Percentiles rank a stretch among this genome's conserved stretches.
Evolutionary conservation across 2,888 invertebrate genomes (phyloP).

Genomic region (Isotomurus palustris): DNA sequence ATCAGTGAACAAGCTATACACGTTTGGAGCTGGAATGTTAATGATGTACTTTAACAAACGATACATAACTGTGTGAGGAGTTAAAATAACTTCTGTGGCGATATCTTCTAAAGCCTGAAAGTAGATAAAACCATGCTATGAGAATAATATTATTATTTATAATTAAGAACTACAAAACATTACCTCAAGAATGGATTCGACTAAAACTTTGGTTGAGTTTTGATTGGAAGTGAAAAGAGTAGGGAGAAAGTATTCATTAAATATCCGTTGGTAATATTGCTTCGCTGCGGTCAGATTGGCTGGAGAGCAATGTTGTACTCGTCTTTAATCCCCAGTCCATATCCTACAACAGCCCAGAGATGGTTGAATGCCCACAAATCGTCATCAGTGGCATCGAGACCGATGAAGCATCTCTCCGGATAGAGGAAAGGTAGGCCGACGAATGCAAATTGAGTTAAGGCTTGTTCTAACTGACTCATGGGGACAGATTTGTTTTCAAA

Average conservation of each 20-base stretch:
- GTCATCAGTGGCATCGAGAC: constrained; percentile 9
- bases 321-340: constrained; percentile 13
- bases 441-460: constrained; percentile 15
- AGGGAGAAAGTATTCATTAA: constrained; percentile 14
- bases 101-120: too few species aligned
- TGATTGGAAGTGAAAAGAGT: too few species aligned
- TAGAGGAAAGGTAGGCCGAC: constrained; percentile 12
- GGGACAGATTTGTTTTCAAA: constrained; percentile 11
- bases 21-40: too few species aligned
- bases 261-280: constrained; percentile 15
- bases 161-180: too few species aligned
- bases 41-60: too few species aligned
- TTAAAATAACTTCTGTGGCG: too few species aligned
- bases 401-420: constrained; percentile 12
- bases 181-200: too few species aligned
- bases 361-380: constrained; percentile 16
- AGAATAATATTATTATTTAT: too few species aligned
- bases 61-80: too few species aligned
- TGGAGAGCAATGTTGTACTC: constrained; percentile 17
- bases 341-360: constrained; percentile 16
- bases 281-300: constrained; percentile 7
- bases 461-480: constrained; percentile 16
- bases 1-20: too few species aligned
- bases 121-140: too few species aligned
- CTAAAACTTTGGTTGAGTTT: too few species aligned